Base-by-base conservation (phyloP, 2,113 vertebrate species). In the Scomber colias region DNA sequence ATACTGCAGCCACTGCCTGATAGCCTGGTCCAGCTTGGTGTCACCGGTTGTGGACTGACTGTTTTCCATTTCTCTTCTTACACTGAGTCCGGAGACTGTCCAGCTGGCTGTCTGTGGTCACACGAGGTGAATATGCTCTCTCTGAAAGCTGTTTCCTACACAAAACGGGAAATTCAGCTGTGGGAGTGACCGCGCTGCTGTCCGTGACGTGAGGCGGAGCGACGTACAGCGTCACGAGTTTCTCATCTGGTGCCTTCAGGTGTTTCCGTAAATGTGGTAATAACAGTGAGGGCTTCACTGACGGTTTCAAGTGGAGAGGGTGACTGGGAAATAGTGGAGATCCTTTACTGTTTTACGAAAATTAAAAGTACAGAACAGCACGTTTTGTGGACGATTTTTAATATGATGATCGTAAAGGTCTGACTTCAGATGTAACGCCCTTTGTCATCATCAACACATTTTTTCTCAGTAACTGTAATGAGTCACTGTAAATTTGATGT, bases 1-100 rank as follows among this genome's bases (percentile, higher is more conserved):
- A 88, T 95, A 96, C 30, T 77, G 91, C 50, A 98, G 82, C 97
- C 97, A 99, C 83, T 85, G 92, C 0, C 77, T 80, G 3, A 96
- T 89, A n/a, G 93, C 95, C 8, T 75, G 74, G 49, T 95, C 90
- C 74, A 97, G 83, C 31, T 60, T 46, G 0, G 40, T 21, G 72
- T 93, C 91, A 0, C 90, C 93, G 5, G 90, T 90, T 15, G 54
- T 50, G 1, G 78, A 76, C 60, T 61, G n/a, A 14, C 54, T 70
- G 11, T 50, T 89, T 0, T 84, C 87, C 94, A 94, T 95, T 27
- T 48, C 75, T 11, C 30, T 55, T 59, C 48, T 51, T 30, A 1
- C 4, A 1, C 13, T 3, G 50, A 51, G 14, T 82, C 21, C 31
- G 75, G 1, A 57, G 19, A 1, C 13, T 3, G 30, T 45, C 46